phyloP scores from a whole-genome alignment of 92 coral and sea anemone genomes.

The Metridium senile region DNA sequence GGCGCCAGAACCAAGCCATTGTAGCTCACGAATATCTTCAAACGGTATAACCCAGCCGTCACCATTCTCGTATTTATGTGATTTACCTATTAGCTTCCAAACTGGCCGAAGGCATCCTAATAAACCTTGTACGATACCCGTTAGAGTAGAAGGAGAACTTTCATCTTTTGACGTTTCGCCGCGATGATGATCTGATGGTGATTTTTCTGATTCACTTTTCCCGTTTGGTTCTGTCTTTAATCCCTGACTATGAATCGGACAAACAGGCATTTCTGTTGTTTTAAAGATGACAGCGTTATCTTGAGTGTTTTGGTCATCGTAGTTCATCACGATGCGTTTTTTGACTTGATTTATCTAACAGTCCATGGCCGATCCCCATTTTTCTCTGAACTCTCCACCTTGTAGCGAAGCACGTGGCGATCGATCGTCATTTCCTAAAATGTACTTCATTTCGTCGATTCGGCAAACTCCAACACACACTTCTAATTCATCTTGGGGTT shows the following conservation, averaged over 20 bases:
- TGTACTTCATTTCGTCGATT: background rate
- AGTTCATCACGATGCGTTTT: conserved; percentile 31
- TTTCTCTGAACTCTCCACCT: background rate
- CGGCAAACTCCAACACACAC: conserved; percentile 14
- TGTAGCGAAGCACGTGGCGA: conserved; percentile 18
- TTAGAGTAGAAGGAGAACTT: conserved; percentile 45
- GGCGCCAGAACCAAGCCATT: conserved; percentile 88
- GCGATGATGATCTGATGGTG: conserved; percentile 11
- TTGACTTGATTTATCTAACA: conserved; percentile 11
- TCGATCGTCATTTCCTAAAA: background rate
- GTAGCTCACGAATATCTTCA: conserved; percentile 78
- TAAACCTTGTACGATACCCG: conserved; percentile 75
- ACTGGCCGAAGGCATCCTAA: conserved; percentile 84
- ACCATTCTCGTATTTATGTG: conserved; percentile 61
- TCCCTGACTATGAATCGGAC: background rate
- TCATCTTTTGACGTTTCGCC: conserved; percentile 2
- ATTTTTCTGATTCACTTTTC: background rate
- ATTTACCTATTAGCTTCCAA: conserved; percentile 81
- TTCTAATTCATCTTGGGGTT: conserved; percentile 16
- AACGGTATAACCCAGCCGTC: conserved; percentile 83
- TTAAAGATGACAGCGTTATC: conserved; percentile 8
- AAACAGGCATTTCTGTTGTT: conserved; percentile 7
- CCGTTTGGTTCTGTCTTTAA: conserved; percentile 8
- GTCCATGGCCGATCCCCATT: conserved; percentile 30
- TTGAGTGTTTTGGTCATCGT: conserved; percentile 29